Evolutionary conservation across 1,140 invertebrate genomes (phyloP).

Genomic region (Pogonomyrmex barbatus): DNA sequence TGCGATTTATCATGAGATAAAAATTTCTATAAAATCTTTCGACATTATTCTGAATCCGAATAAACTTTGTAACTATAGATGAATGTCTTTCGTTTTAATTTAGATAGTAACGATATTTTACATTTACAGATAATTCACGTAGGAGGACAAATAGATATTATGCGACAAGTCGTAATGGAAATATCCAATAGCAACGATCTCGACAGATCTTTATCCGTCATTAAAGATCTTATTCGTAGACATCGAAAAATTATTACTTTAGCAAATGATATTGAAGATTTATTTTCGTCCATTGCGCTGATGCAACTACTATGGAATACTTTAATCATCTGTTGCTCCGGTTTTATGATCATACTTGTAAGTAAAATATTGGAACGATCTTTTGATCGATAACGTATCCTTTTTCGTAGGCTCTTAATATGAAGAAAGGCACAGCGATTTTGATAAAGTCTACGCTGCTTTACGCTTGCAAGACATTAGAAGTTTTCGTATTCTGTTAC

Average conservation of each 20-base stretch:
- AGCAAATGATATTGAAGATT: slow-evolving; percentile 51
- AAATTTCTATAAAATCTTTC: neutral
- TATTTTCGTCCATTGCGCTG: slow-evolving; percentile 58
- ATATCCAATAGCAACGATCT: neutral
- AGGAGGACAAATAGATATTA: slow-evolving; percentile 61
- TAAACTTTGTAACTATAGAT: neutral
- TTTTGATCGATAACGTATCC: neutral
- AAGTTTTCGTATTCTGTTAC: slow-evolving; percentile 65
- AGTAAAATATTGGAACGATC: slow-evolving; percentile 13
- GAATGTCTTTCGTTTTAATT: neutral
- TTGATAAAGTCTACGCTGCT: slow-evolving; percentile 38
- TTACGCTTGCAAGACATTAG: slow-evolving; percentile 34
- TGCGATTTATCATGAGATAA: neutral
- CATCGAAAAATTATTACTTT: slow-evolving; percentile 54
- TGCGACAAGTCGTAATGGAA: slow-evolving; percentile 1
- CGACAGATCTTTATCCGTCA: neutral
- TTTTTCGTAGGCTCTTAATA: slow-evolving; percentile 1
- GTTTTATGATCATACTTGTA: slow-evolving; percentile 60
- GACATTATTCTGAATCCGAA: neutral
- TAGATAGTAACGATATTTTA: neutral
- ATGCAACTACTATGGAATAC: slow-evolving; percentile 64
- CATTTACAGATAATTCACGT: slow-evolving; percentile 58
- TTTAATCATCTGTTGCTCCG: slow-evolving; percentile 58
- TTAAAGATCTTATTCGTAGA: slow-evolving; percentile 14
- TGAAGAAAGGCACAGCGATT: neutral